These are phyloP conservation scores for Calliphora vomitoria DNA, from an alignment of 2,888 invertebrate genomes.

Conservation along the genomic window DNA sequence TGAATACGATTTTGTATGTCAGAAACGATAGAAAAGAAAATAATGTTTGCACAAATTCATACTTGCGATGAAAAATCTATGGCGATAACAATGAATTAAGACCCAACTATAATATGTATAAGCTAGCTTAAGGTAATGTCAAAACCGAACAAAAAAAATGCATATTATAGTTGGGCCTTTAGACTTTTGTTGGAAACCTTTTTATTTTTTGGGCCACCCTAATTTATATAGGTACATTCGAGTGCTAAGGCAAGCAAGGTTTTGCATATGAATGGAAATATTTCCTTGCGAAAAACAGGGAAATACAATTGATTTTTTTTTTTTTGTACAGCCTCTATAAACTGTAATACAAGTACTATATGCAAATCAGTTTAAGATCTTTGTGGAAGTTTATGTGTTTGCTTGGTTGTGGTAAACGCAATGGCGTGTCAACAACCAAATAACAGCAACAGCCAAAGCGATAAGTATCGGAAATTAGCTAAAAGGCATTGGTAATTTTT, in stretches of 20 bases:
- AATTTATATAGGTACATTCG: background rate
- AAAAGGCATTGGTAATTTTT: slow-evolving; percentile 60
- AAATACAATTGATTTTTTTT: background rate
- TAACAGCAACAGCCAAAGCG: slow-evolving; percentile 56
- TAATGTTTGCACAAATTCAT: too few species aligned
- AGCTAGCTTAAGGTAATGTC: too few species aligned
- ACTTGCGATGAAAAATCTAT: too few species aligned
- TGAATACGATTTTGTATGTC: too few species aligned
- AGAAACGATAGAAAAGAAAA: too few species aligned
- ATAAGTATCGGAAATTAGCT: slow-evolving; percentile 72
- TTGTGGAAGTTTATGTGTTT: background rate
- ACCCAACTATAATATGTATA: too few species aligned
- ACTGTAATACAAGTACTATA: background rate
- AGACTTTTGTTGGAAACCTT: too few species aligned
- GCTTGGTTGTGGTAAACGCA: slow-evolving; percentile 49
- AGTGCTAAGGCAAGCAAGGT: slow-evolving; percentile 43
- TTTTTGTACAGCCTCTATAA: background rate
- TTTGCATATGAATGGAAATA: slow-evolving; percentile 68
- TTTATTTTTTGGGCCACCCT: too few species aligned
- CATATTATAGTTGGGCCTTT: too few species aligned
- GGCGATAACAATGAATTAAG: too few species aligned
- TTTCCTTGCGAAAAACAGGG: slow-evolving; percentile 39
- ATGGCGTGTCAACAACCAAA: slow-evolving; percentile 66
- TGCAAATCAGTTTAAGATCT: slow-evolving; percentile 25
- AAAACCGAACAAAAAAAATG: too few species aligned